Conservation (phyloP, 1,140 invertebrate species). For the Diorhabda carinulata region DNA sequence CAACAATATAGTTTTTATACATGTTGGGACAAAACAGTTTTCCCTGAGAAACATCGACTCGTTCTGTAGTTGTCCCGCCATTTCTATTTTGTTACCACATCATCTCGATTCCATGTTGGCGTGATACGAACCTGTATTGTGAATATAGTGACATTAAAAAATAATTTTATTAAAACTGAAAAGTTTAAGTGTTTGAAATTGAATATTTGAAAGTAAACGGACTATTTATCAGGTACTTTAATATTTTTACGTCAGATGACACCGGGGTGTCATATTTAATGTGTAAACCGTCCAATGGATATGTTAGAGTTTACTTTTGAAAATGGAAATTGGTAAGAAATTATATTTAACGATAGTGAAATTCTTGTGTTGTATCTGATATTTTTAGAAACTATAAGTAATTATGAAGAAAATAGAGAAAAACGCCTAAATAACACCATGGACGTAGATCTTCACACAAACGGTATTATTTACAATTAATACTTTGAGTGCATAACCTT, state of each 20-base stretch:
- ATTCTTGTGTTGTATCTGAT: background rate
- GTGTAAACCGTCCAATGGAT: background rate
- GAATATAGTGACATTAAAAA: background rate
- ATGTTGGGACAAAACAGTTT: constrained; percentile 11
- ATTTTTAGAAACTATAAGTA: constrained; percentile 17
- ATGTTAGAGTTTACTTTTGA: constrained; percentile 2
- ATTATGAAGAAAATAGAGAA: constrained; percentile 11
- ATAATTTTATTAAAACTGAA: no score
- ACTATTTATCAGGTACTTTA: no score
- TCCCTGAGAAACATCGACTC: constrained; percentile 8
- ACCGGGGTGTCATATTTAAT: background rate
- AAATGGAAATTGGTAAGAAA: background rate
- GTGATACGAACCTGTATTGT: constrained; percentile 16
- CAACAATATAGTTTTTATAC: background rate
- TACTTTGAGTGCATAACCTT: background rate
- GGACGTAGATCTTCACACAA: background rate
- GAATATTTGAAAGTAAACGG: no score
- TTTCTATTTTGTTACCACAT: constrained; percentile 16
- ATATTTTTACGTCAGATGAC: background rate
- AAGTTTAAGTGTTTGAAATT: no score
- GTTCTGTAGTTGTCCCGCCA: constrained; percentile 12
- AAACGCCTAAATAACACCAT: constrained; percentile 1
- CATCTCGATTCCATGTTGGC: constrained; percentile 2
- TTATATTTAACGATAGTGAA: background rate
- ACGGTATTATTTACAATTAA: background rate